Evolutionary conservation across 2,113 vertebrate genomes (phyloP).

Genomic region (Nipponia nippon): DNA sequence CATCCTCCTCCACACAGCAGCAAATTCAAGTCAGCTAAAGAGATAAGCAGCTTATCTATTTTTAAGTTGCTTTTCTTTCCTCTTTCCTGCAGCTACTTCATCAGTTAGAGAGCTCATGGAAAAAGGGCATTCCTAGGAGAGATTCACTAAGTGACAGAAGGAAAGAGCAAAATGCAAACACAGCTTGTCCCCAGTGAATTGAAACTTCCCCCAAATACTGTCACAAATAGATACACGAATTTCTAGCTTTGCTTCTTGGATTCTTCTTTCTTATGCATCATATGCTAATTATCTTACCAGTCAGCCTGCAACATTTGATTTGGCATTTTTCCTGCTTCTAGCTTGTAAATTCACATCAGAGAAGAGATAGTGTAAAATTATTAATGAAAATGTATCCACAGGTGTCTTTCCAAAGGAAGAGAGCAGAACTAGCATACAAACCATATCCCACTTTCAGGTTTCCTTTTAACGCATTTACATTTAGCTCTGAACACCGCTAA

Average conservation of each 20-base stretch:
- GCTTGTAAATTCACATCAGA: neutral
- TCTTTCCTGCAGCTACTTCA: conserved; percentile 18
- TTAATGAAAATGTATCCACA: conserved; percentile 24
- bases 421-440: neutral
- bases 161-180: conserved; percentile 26
- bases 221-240: neutral
- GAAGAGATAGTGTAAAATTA: neutral
- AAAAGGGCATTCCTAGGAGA: conserved; percentile 31
- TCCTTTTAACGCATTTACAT: neutral
- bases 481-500: neutral
- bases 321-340: neutral
- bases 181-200: neutral
- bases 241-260: neutral
- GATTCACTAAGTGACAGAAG: neutral
- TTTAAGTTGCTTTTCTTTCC: conserved; percentile 15
- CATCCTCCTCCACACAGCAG: conserved; percentile 8
- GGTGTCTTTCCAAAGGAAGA: neutral
- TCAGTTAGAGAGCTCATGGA: conserved; percentile 8
- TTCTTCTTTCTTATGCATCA: neutral
- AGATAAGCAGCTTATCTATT: conserved; percentile 54
- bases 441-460: neutral
- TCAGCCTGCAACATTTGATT: conserved; percentile 6
- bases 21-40: conserved; percentile 24
- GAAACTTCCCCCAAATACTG: neutral
- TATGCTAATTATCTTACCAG: neutral